Evolutionary conservation across 2,797 vertebrate species (phyloP).

Genomic region (Eutrigla gurnardus): DNA sequence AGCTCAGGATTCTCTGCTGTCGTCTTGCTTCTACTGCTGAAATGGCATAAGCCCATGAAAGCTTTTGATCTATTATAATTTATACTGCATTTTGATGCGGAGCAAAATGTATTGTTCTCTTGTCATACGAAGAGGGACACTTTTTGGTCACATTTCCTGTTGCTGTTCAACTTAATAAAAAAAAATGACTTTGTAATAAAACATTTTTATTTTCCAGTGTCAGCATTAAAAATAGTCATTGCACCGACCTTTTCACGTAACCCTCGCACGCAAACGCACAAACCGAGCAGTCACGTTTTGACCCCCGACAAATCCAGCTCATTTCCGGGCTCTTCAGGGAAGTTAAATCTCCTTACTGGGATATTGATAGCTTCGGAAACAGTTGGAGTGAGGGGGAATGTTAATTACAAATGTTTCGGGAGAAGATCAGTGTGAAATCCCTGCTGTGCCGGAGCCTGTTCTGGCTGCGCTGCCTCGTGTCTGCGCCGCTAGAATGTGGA

Average conservation of each 20-base stretch:
- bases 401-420: conserved; percentile 80
- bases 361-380: conserved; percentile 77
- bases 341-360: conserved; percentile 74
- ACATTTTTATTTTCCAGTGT: conserved; percentile 26
- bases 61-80: conserved; percentile 59
- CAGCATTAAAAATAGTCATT: conserved; percentile 57
- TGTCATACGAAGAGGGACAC: conserved; percentile 40
- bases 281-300: conserved; percentile 36
- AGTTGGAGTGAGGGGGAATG: conserved; percentile 67
- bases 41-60: conserved; percentile 20
- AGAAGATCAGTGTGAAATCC: conserved; percentile 74
- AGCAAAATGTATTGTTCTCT: conserved; percentile 50
- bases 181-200: conserved; percentile 65
- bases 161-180: conserved; percentile 72
- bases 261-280: background rate
- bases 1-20: conserved; percentile 60
- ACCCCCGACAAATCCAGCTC: conserved; percentile 67
- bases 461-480: conserved; percentile 59
- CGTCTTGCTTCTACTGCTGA: conserved; percentile 40
- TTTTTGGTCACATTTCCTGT: conserved; percentile 55
- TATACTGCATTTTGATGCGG: conserved; percentile 61
- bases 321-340: conserved; percentile 64
- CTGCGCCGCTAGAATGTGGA: conserved; percentile 38
- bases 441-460: conserved; percentile 65
- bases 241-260: conserved; percentile 45